Evolutionary conservation across 2,888 invertebrate species (phyloP), one percentile per base, ranked within the genome.

Genomic region (Andrena haemorrhoa): DNA sequence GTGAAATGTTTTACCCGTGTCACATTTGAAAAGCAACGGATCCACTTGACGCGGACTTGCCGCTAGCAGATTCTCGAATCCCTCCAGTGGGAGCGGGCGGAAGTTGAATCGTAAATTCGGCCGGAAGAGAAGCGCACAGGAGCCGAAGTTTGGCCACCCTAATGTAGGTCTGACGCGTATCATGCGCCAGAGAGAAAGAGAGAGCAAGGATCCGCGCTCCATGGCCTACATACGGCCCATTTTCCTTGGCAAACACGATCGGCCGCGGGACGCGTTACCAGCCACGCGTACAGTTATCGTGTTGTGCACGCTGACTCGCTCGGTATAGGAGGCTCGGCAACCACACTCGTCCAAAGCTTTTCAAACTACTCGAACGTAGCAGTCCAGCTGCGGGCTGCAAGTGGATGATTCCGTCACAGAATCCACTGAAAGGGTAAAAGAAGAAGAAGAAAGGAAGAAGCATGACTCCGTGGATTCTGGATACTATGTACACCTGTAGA

Each of bases 181-280:
- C 26, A 65, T 26, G 23, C 64, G 41, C 47, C 29, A 71, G 26
- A 20, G 68, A 64, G 69, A 41, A 64, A 71, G 79, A 68, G 63
- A 60, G 72, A 41, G 23, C 88, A 75, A 88, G 84, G 86, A 82
- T 76, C 60, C 58, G 58, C 5, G 72, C 84, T 73, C 88, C 86
- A 79, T 88, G 87, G 79, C 87, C 87, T 74, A 87, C 74, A 88
- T 87, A 75, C 61, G 23, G 26, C 68, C 75, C 61, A 66, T 63
- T 74, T 76, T 63, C 75, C 78, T 77, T 58, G 60, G 82, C 63
- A 82, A 79, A 74, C 68, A 70, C 35, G 73, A 87, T 87, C 86
- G 76, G 68, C 35, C 35, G 2, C 33, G 33, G 33, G 2, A 58
- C 71, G 80, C 66, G 77, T 81, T 77, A 79, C 31, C 61, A 64